These are phyloP conservation scores for Cercopithecus neglectus DNA, from an alignment of 2,797 vertebrate genomes.

Conservation along the genomic window DNA sequence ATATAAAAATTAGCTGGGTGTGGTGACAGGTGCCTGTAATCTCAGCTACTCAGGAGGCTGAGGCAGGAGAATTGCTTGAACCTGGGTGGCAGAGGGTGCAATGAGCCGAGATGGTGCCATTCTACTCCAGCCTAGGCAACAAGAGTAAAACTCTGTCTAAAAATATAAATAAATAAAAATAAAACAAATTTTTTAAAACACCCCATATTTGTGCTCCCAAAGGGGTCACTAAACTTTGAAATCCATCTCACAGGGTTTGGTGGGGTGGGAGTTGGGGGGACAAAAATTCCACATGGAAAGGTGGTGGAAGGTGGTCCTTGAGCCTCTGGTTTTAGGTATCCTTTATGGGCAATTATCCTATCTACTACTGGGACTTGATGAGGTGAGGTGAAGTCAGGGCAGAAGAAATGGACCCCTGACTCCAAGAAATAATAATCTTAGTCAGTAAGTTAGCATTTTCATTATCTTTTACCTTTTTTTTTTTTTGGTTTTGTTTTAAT, in stretches of 20 bases:
- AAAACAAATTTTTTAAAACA: background rate
- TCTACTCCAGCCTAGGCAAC: background rate
- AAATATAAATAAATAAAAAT: background rate
- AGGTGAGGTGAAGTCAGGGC: background rate
- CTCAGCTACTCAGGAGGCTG: background rate
- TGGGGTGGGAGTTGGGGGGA: accelerated
- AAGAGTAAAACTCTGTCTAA: background rate
- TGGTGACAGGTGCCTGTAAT: background rate
- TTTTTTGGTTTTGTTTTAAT: no score
- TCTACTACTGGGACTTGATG: background rate
- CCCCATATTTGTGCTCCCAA: background rate
- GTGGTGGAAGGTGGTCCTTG: background rate
- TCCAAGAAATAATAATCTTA: background rate
- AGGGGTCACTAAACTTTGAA: background rate
- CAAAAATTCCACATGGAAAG: background rate
- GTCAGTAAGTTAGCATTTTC: background rate
- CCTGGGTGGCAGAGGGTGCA: background rate
- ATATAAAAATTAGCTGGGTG: background rate
- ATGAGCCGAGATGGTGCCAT: background rate
- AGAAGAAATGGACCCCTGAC: background rate
- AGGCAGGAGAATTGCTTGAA: background rate
- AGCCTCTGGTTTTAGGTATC: background rate
- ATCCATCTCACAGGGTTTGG: background rate
- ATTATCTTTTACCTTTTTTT: background rate
- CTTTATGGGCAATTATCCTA: background rate